Percentiles rank a stretch among this genome's conserved stretches.
These are phyloP conservation scores for Corvus cornix DNA, from an alignment of 2,113 vertebrate genomes.

Conservation along the genomic window DNA sequence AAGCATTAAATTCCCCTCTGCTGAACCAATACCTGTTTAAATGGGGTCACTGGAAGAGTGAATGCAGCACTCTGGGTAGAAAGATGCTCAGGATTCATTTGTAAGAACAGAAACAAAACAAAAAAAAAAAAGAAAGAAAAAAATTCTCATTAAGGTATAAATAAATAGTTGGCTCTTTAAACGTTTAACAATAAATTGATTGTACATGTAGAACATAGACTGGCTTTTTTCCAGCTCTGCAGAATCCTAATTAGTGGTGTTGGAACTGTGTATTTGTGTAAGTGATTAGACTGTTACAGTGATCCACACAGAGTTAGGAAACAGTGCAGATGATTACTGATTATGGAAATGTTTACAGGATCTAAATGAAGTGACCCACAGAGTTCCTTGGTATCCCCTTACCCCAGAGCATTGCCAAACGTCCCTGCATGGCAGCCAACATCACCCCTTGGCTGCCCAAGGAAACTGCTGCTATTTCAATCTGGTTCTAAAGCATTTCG, in stretches of 20 bases:
- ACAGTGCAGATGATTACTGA: conserved; percentile 56
- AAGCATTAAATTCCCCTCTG: background rate
- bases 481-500: background rate
- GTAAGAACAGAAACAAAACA: background rate
- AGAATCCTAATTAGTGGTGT: conserved; percentile 51
- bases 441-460: background rate
- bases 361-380: conserved; percentile 44
- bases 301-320: conserved; percentile 9
- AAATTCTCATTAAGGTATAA: background rate
- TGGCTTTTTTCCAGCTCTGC: conserved; percentile 50
- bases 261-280: conserved; percentile 66
- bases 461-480: background rate
- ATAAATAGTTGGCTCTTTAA: background rate
- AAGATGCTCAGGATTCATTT: background rate
- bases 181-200: conserved; percentile 13
- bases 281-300: conserved; percentile 55
- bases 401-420: background rate
- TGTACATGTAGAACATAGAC: background rate
- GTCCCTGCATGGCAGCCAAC: background rate
- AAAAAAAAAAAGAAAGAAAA: background rate
- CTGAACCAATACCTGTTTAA: background rate
- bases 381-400: conserved; percentile 28
- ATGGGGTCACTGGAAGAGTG: background rate
- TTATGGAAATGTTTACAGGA: conserved; percentile 59
- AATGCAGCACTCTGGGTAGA: background rate